Conservation (phyloP, 1,140 invertebrate genomes). For the Paramacrobiotus metropolitanus region DNA sequence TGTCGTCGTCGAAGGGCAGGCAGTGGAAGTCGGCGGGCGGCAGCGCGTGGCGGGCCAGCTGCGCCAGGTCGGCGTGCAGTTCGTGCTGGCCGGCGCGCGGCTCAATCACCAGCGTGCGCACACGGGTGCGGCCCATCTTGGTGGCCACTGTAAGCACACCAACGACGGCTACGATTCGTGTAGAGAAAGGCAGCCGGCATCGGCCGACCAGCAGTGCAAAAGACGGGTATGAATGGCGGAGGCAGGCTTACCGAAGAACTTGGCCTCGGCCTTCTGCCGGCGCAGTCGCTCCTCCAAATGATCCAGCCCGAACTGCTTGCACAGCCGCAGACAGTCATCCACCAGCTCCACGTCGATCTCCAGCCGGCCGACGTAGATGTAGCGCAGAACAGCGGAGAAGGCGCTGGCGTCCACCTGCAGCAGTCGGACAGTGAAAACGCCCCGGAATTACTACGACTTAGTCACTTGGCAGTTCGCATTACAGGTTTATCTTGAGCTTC, state of each 20-base stretch:
- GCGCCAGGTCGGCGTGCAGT: neutral
- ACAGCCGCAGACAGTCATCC: slow-evolving; percentile 23
- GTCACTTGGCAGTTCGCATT: neutral
- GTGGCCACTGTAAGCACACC: neutral
- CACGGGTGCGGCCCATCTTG: neutral
- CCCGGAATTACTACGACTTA: neutral
- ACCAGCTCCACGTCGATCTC: slow-evolving; percentile 21
- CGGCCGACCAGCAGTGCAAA: slow-evolving; percentile 4
- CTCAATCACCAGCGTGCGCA: neutral
- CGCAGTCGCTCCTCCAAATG: slow-evolving; percentile 21
- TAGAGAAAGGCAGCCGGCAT: neutral
- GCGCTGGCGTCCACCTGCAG: slow-evolving; percentile 21
- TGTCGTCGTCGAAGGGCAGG: neutral
- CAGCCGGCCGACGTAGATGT: slow-evolving; percentile 26
- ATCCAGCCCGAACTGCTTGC: slow-evolving; percentile 24
- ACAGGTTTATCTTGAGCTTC: too few relatives aligned
- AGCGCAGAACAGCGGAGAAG: slow-evolving; percentile 25
- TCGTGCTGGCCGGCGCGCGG: neutral
- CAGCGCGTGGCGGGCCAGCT: neutral
- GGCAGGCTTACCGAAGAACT: slow-evolving; percentile 23
- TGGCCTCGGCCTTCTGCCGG: slow-evolving; percentile 19
- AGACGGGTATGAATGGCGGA: neutral
- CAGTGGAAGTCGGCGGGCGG: neutral
- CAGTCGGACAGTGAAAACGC: neutral
- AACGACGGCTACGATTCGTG: too few relatives aligned